Base-by-base conservation (phyloP, 2,113 vertebrate genomes). In the Alexandromys fortis region DNA sequence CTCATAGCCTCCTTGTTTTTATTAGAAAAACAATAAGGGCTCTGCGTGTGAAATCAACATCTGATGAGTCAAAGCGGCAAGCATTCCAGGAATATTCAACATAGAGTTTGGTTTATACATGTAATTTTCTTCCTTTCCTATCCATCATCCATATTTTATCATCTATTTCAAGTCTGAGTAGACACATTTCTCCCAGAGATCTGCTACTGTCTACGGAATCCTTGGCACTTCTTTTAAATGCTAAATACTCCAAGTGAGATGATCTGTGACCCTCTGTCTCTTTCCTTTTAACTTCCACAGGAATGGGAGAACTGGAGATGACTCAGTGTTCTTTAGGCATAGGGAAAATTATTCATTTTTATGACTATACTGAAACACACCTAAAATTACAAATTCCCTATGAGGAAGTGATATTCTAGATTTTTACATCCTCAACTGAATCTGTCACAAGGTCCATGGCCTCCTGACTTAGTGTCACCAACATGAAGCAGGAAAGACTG, bases 311-410 rank as follows among this genome's bases (percentile, higher is more conserved):
- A 52, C 92, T 28, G 85, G 28, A 79, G 21, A 22, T 22, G 21
- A 8, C 88, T 89, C 67, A 38, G 35, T 78, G 47, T 91, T 87
- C 55, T 76, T 94, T 12, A 79, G 55, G 7, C 94, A 94, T 11
- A 17, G 45, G 77, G 76, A 72, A 86, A 86, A 17, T 22, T 89
- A 21, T 45, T 94, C n/a, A 47, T 55, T 87, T 92, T 76, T 89
- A 82, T 81, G 45, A 8, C 33, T 94, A 14, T 68, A 91, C 81
- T 79, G 75, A 96, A 79, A 87, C 14, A 65, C 42, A 67, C 42
- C 38, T 94, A 75, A 93, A 95, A 89, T 79, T 49, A 79, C 58
- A 85, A 94, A 88, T 96, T 97, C 21, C 35, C 19, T 35, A 76
- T 26, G 21, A 91, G 10, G 12, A 12, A 17, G 22, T 65, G 24